A percentile compares a stretch with the other conserved stretches of the same genome.
phyloP scores from a whole-genome alignment of 2,888 invertebrate species.

The Odontomyia ornata region DNA sequence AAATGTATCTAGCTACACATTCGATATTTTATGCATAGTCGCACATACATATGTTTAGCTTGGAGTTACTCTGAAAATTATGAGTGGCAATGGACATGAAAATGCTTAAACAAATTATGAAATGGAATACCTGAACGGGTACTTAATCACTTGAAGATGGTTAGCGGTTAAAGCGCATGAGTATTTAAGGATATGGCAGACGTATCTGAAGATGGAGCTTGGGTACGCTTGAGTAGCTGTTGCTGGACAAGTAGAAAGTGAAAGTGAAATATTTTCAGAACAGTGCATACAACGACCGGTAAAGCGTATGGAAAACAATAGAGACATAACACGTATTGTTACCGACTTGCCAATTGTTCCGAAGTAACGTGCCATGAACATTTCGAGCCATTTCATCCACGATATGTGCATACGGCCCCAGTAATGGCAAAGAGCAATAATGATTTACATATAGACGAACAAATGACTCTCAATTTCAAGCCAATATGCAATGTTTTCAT shows the following conservation, averaged over 20 bases:
- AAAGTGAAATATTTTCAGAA: conserved; percentile 1
- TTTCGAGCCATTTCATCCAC: too few species aligned
- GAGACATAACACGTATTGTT: too few species aligned
- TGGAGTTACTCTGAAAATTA: conserved; percentile 4
- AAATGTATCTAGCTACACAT: neutral
- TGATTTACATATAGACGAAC: too few species aligned
- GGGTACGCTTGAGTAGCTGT: neutral
- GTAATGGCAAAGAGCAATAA: too few species aligned
- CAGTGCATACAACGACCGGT: too few species aligned
- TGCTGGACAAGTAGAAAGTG: neutral
- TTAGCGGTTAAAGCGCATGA: neutral
- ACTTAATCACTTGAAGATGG: conserved; percentile 17
- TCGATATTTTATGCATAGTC: too few species aligned
- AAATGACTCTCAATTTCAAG: too few species aligned
- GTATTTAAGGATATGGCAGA: conserved; percentile 19
- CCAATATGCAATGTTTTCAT: too few species aligned
- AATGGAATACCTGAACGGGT: neutral
- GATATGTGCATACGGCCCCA: too few species aligned
- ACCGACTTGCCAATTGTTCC: too few species aligned
- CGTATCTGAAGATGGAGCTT: neutral
- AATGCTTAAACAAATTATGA: conserved; percentile 7
- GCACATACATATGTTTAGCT: neutral
- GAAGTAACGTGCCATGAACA: too few species aligned
- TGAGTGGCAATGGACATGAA: conserved; percentile 32
- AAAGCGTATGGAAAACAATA: too few species aligned